Base-by-base conservation (phyloP, 1,140 invertebrate genomes). In the Adoxophyes honmai region DNA sequence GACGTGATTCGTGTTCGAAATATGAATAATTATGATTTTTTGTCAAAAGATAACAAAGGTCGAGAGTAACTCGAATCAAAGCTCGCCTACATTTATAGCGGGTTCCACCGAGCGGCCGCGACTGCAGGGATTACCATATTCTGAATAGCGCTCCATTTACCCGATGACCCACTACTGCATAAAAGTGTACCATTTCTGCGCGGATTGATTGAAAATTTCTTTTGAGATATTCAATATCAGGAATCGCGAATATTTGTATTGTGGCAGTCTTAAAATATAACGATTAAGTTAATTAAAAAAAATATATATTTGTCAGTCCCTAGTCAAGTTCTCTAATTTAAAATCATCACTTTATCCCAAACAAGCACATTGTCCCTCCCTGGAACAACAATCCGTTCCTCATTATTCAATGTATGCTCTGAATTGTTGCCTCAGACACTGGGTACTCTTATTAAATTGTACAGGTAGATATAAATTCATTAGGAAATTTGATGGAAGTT, bases 401-500 rank as follows among this genome's bases (percentile, higher is more conserved):
- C 16, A 48, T 48, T 48, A 48, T 48, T 48, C 10, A 48, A n/a
- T 48, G 42, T 48, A 48, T 48, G 21, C 11, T 48, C 18, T 48
- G 42, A 4, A 48, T 48, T 48, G 42, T 48, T 48, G 10, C 42
- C 11, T 48, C 42, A 48, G n/a, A 48, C 38, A 39, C 39, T 9
- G 39, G n/a, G 42, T 48, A 48, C 42, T 33, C 42, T 48, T 48
- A 48, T 48, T 48, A 48, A 48, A 48, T 48, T 48, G 42, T 48
- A 48, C 42, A 48, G 21, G 42, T 48, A 48, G 42, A 48, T 48
- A 48, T 66, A 61, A 58, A 61, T 62, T 65, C 67, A 70, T 77
- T 78, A 71, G 48, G 65, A 75, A 75, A 64, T 72, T 64, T 66
- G 71, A 73, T 73, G 73, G 71, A 65, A 70, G 78, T 86, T 86